Percentiles rank a stretch among this genome's conserved stretches.
Conservation (phyloP, 2,113 vertebrate species). For the Mesocricetus auratus region DNA sequence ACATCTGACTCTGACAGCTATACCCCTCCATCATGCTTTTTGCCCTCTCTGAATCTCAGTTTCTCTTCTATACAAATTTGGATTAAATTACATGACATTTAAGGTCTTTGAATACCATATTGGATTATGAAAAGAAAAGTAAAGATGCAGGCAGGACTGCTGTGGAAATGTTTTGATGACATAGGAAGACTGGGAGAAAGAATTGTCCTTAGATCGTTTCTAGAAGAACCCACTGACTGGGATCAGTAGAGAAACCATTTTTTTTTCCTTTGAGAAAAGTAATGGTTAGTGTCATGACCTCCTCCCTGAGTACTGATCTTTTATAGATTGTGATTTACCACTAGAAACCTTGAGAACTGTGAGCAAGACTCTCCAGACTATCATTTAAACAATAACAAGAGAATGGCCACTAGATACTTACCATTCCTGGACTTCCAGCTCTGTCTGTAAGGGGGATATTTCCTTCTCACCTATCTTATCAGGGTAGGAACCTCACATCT, state of each 20-base stretch:
- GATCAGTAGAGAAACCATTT: constrained; percentile 35
- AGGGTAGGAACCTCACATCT: constrained; percentile 74
- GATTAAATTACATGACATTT: constrained; percentile 1
- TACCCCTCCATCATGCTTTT: not conserved
- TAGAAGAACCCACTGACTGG: not conserved
- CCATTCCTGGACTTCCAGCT: not conserved
- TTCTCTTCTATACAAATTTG: not conserved
- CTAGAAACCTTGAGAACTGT: not conserved
- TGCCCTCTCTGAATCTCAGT: not conserved
- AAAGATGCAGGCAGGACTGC: not conserved
- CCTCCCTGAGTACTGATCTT: not conserved
- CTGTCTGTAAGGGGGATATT: not conserved
- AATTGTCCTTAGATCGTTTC: not conserved
- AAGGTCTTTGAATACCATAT: not conserved
- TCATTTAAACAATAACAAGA: constrained; percentile 39
- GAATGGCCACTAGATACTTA: not conserved
- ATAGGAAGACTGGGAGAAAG: not conserved
- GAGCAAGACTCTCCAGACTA: constrained; percentile 17
- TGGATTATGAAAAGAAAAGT: not conserved
- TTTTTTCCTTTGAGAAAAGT: not conserved
- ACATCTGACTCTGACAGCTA: not conserved
- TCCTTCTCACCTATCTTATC: not conserved
- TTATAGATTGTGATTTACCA: constrained; percentile 59
- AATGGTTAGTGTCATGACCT: not conserved
- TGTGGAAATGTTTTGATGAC: not conserved